Conservation (phyloP, 2,113 vertebrate species). For the Ornithorhynchus anatinus region DNA sequence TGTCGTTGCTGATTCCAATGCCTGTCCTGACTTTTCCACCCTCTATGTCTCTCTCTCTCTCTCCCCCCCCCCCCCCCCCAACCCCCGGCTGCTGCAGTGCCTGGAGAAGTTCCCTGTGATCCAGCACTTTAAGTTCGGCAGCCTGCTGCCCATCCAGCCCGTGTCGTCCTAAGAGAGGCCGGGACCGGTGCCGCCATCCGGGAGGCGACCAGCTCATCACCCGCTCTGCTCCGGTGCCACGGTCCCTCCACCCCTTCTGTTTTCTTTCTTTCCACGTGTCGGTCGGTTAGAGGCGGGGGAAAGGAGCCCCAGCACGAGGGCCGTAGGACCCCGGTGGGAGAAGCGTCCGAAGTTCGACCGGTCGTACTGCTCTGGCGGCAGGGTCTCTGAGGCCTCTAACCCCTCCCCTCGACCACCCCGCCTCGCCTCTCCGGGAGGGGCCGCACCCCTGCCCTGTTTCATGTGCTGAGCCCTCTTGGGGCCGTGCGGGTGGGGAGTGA, state of each 20-base stretch:
- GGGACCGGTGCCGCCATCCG: background rate
- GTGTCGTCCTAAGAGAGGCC: conserved; percentile 78
- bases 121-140: conserved; percentile 98
- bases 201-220: conserved; percentile 35
- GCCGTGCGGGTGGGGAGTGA: background rate
- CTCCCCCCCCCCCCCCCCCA: conserved; percentile 14
- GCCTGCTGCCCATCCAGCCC: conserved; percentile 93
- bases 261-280: conserved; percentile 19
- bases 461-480: background rate
- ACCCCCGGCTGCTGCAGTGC: too few species aligned
- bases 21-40: background rate
- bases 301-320: conserved; percentile 25
- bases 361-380: background rate
- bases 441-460: background rate
- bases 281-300: background rate
- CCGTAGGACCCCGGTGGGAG: conserved; percentile 16
- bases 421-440: background rate
- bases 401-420: background rate
- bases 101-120: conserved; percentile 99
- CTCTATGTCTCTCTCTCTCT: too few species aligned
- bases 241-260: conserved; percentile 43
- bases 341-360: conserved; percentile 24
- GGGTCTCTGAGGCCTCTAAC: background rate
- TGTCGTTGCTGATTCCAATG: background rate
- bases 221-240: conserved; percentile 6